Conservation (phyloP, 2,113 vertebrate genomes). For the Benthochromis sp. region DNA sequence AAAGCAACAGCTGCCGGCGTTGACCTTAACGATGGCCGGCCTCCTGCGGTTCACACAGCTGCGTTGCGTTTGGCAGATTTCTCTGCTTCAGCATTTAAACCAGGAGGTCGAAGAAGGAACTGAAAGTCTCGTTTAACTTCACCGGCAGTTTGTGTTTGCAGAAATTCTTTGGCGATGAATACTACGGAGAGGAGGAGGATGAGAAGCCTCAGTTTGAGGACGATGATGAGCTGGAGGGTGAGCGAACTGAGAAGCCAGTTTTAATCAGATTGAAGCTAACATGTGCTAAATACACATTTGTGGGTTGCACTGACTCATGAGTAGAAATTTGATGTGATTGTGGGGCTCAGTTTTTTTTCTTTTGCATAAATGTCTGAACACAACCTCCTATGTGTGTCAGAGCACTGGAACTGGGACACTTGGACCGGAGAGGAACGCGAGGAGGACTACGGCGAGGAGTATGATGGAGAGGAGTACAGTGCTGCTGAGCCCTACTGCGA, state of each 20-base stretch:
- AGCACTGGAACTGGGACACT: slow-evolving; percentile 85
- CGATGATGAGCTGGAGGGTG: slow-evolving; percentile 74
- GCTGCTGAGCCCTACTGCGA: slow-evolving; percentile 71
- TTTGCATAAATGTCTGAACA: neutral
- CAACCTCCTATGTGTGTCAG: slow-evolving; percentile 38
- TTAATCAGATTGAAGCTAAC: neutral
- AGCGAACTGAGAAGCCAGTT: neutral
- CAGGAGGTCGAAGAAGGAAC: neutral
- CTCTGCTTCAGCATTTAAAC: neutral
- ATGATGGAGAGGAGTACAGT: slow-evolving; percentile 1
- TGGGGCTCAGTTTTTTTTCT: neutral
- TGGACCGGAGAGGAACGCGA: slow-evolving; percentile 69
- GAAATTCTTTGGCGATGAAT: slow-evolving; percentile 80
- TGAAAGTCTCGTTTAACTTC: rapidly evolving
- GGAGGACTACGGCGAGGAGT: slow-evolving; percentile 2
- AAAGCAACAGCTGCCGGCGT: neutral
- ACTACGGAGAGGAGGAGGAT: slow-evolving; percentile 72
- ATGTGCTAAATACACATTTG: rapidly evolving
- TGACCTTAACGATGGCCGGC: neutral
- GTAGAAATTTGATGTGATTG: neutral
- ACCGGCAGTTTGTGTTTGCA: slow-evolving; percentile 7
- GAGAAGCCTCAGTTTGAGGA: slow-evolving; percentile 86
- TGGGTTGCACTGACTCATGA: neutral
- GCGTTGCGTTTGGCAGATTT: neutral
- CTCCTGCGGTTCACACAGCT: neutral